Percentiles rank a stretch among this genome's conserved stretches.
Conservation (phyloP, 2,888 invertebrate species). For the Chymomyza caudatula region DNA sequence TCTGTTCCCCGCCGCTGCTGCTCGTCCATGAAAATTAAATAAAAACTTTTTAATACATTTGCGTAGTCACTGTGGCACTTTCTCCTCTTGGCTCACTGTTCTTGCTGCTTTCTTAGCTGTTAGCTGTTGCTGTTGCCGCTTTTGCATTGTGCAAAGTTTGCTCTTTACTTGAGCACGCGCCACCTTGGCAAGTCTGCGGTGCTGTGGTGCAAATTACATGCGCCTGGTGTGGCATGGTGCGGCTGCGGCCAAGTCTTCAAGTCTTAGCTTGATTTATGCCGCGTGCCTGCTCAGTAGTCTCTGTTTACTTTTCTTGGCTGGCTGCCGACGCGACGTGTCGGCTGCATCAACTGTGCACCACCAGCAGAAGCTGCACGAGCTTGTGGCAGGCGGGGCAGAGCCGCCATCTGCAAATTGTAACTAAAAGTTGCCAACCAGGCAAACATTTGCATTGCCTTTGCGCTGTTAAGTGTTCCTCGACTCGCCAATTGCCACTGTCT, state of each 20-base stretch:
- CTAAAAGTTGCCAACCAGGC: conserved; percentile 59
- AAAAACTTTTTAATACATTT: conserved; percentile 68
- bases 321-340: background rate
- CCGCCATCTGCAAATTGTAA: conserved; percentile 35
- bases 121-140: no score
- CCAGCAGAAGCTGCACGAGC: background rate
- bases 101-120: conserved; percentile 26
- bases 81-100: conserved; percentile 13
- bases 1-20: conserved; percentile 6
- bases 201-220: conserved; percentile 11
- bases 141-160: conserved; percentile 30
- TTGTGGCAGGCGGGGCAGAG: background rate
- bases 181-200: conserved; percentile 16
- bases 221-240: background rate
- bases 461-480: conserved; percentile 54
- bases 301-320: conserved; percentile 46
- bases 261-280: conserved; percentile 60
- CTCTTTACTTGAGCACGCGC: conserved; percentile 46
- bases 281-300: conserved; percentile 34
- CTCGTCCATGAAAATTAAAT: conserved; percentile 63
- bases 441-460: conserved; percentile 56
- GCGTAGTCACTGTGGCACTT: conserved; percentile 23
- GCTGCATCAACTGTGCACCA: background rate
- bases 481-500: conserved; percentile 8
- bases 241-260: background rate